Conservation (phyloP, 1,140 invertebrate genomes). For the Dendrolimus kikuchii region DNA sequence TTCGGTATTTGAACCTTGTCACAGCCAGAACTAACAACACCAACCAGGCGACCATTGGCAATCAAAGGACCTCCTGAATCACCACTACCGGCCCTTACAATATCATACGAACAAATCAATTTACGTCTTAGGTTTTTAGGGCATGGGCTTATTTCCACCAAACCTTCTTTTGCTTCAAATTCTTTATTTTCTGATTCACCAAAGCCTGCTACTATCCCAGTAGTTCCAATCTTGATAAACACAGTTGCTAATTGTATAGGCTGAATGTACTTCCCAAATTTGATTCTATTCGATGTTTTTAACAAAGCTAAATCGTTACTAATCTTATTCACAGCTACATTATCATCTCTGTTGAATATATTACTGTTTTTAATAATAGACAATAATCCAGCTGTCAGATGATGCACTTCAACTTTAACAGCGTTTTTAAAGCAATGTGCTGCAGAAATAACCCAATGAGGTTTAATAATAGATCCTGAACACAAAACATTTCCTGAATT, state of each 20-base stretch:
- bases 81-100: constrained; percentile 14
- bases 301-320: constrained; percentile 20
- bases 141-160: constrained; percentile 8
- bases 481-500: constrained; percentile 1
- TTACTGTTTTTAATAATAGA: background rate
- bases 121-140: background rate
- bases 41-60: constrained; percentile 9
- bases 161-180: constrained; percentile 10
- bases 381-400: background rate
- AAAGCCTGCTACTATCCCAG: constrained; percentile 18
- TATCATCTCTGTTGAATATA: background rate
- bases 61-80: constrained; percentile 23
- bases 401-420: background rate
- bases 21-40: constrained; percentile 15
- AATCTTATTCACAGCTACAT: background rate
- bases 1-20: constrained; percentile 5
- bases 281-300: constrained; percentile 8
- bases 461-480: constrained; percentile 18
- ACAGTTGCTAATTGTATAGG: constrained; percentile 11
- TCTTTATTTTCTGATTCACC: constrained; percentile 10
- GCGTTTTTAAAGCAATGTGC: constrained; percentile 15
- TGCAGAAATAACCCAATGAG: constrained; percentile 20
- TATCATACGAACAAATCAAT: constrained; percentile 13
- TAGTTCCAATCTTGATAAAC: constrained; percentile 5
- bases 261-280: constrained; percentile 7